Conservation (phyloP, 2,888 invertebrate genomes). For the Hemithea aestivaria region DNA sequence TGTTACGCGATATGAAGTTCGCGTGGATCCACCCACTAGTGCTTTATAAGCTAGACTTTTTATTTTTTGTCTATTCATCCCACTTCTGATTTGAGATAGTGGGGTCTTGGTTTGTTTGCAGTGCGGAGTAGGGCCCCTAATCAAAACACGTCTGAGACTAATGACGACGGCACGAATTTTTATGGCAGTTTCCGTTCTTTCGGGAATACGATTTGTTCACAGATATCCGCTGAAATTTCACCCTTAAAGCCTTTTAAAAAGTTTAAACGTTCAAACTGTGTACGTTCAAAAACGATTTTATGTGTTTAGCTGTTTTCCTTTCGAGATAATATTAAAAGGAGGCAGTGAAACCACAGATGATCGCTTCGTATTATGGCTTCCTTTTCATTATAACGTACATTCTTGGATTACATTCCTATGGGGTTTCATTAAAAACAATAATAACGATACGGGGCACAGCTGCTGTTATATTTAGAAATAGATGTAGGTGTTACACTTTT, state of each 20-base stretch:
- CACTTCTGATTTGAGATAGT: constrained; percentile 34
- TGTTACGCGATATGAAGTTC: too few species aligned
- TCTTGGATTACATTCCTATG: not conserved
- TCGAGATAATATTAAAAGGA: constrained; percentile 33
- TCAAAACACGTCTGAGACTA: constrained; percentile 75
- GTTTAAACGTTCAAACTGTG: constrained; percentile 50
- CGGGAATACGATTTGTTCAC: constrained; percentile 62
- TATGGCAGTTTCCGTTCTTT: constrained; percentile 62
- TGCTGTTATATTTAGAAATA: too few species aligned
- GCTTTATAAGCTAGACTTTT: too few species aligned
- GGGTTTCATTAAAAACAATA: too few species aligned
- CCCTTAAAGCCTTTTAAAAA: constrained; percentile 56
- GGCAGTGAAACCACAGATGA: constrained; percentile 23
- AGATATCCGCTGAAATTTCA: constrained; percentile 61
- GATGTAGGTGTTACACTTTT: too few species aligned
- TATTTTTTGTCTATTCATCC: too few species aligned
- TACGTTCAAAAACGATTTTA: constrained; percentile 40
- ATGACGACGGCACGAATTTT: constrained; percentile 70
- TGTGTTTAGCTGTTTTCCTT: constrained; percentile 35
- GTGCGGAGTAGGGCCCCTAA: constrained; percentile 42
- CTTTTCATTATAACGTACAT: not conserved
- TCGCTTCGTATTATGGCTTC: constrained; percentile 14
- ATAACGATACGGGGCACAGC: too few species aligned
- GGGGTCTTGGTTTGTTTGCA: constrained; percentile 40
- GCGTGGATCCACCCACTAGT: too few species aligned